Evolutionary conservation across 2,113 vertebrate genomes (phyloP).

Genomic region (Indicator maculatus): DNA sequence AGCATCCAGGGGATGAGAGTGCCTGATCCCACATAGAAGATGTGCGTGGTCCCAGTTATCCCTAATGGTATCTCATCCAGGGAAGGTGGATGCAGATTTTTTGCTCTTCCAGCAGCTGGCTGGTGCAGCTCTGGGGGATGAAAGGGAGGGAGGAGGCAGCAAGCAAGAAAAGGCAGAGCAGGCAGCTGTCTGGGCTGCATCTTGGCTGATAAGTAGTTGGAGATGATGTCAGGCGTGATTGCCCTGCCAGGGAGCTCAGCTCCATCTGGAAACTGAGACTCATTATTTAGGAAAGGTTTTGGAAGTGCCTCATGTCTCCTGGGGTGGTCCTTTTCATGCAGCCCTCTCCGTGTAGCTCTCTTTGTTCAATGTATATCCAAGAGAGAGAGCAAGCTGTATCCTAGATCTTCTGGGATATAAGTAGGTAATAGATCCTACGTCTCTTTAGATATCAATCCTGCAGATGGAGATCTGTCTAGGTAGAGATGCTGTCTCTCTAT

Average conservation of each 20-base stretch:
- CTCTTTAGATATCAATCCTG: background rate
- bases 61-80: background rate
- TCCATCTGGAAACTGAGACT: conserved; percentile 37
- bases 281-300: background rate
- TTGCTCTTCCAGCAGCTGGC: background rate
- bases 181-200: conserved; percentile 42
- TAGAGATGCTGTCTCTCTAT: background rate
- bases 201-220: conserved; percentile 54
- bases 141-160: background rate
- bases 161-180: background rate
- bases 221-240: conserved; percentile 24
- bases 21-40: conserved; percentile 1
- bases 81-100: background rate
- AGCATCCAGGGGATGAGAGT: conserved; percentile 4
- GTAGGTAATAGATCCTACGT: background rate
- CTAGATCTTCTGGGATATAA: background rate
- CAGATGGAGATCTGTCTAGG: background rate
- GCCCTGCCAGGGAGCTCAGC: conserved; percentile 13
- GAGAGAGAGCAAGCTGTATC: background rate
- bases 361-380: background rate
- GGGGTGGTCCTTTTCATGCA: conserved; percentile 1
- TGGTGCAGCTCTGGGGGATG: background rate
- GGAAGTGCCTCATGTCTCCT: background rate
- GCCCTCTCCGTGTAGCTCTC: background rate
- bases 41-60: background rate